phyloP scores from a whole-genome alignment of 2,888 invertebrate genomes.

The Clitarchus hookeri region DNA sequence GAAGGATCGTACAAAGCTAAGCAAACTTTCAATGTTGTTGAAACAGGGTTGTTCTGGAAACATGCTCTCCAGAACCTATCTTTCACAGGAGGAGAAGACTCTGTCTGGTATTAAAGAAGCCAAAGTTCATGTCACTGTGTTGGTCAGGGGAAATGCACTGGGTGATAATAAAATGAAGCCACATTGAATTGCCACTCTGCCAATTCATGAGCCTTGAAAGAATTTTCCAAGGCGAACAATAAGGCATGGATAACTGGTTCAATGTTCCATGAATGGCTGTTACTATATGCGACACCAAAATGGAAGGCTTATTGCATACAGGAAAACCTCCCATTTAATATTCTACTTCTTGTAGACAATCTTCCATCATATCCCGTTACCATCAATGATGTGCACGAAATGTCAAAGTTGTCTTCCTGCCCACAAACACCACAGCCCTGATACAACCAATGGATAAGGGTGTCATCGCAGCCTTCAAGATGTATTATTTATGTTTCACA shows the following conservation, averaged over 20 bases:
- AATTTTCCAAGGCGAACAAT: neutral
- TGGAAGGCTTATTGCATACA: too few relatives aligned
- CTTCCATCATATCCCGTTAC: too few relatives aligned
- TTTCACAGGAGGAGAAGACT: constrained; percentile 15
- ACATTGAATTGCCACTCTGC: neutral
- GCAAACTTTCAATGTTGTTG: neutral
- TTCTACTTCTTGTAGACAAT: too few relatives aligned
- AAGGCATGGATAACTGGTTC: constrained; percentile 24
- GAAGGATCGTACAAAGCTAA: too few relatives aligned
- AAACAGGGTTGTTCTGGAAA: neutral
- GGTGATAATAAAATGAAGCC: constrained; percentile 24
- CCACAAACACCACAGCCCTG: too few relatives aligned
- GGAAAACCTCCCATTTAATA: too few relatives aligned
- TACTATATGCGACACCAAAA: too few relatives aligned
- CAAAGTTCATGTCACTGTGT: constrained; percentile 15
- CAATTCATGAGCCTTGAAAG: constrained; percentile 20
- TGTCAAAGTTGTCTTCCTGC: too few relatives aligned
- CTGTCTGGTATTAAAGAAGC: neutral
- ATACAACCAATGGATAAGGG: too few relatives aligned
- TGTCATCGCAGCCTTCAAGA: too few relatives aligned
- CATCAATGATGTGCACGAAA: too few relatives aligned
- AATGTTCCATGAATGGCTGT: constrained; percentile 10
- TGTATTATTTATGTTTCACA: too few relatives aligned
- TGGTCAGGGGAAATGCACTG: constrained; percentile 26
- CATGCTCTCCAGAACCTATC: neutral